A percentile compares a stretch with the other conserved stretches of the same genome.
phyloP scores from a whole-genome alignment of 1,140 invertebrate genomes.

The Steinernema khuongi region DNA sequence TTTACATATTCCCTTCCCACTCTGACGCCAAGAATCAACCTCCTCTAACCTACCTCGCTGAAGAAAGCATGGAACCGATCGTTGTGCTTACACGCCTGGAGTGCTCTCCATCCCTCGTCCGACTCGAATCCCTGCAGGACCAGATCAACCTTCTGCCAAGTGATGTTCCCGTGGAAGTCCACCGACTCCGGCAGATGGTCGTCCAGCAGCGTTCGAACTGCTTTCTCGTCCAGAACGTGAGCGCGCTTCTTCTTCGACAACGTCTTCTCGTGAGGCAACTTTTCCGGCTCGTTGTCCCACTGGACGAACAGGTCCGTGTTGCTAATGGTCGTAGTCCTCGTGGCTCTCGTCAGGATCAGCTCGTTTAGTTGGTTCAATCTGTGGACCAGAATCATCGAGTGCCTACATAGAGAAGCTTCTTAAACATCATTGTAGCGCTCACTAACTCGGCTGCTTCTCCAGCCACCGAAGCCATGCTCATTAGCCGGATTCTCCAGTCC shows the following conservation, averaged over 20 bases:
- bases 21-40: too few species aligned
- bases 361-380: slow-evolving; percentile 31
- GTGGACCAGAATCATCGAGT: slow-evolving; percentile 24
- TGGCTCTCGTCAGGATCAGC: not conserved
- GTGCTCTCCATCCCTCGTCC: slow-evolving; percentile 11
- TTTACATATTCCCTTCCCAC: too few species aligned
- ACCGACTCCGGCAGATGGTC: not conserved
- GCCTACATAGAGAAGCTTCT: slow-evolving; percentile 21
- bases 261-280: not conserved
- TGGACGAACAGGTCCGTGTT: not conserved
- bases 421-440: not conserved
- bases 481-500: slow-evolving; percentile 25
- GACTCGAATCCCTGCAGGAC: slow-evolving; percentile 28
- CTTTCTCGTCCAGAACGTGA: not conserved
- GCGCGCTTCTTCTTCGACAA: not conserved
- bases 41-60: slow-evolving; percentile 16
- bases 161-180: slow-evolving; percentile 1
- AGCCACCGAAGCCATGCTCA: slow-evolving; percentile 31
- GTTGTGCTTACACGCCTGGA: slow-evolving; percentile 34
- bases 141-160: slow-evolving; percentile 26
- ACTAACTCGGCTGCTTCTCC: slow-evolving; percentile 33
- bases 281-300: not conserved
- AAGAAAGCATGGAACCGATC: slow-evolving; percentile 31
- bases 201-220: not conserved
- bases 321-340: not conserved